phyloP scores from a whole-genome alignment of 1,140 invertebrate species.

The Oppia nitens region DNA sequence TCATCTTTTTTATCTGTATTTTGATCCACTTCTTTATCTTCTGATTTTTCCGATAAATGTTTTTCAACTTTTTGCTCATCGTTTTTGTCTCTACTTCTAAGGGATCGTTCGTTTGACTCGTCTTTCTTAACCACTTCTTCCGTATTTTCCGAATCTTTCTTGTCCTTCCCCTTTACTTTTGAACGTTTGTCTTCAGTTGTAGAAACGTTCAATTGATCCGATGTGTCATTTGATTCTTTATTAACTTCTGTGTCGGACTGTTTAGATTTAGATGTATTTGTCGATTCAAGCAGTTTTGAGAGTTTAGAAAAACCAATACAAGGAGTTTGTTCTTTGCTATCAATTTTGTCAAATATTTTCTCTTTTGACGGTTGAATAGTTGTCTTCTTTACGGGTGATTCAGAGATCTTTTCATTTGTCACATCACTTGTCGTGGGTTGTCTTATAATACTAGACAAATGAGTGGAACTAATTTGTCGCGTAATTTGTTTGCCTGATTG shows the following conservation, averaged over 20 bases:
- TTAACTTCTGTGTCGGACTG: not conserved
- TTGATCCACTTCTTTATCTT: not conserved
- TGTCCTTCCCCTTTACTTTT: too few relatives aligned
- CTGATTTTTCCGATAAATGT: not conserved
- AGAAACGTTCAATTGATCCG: not conserved
- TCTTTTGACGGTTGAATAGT: constrained; percentile 2
- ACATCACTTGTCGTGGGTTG: not conserved
- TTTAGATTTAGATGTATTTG: not conserved
- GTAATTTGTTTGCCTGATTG: constrained; percentile 26
- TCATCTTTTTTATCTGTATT: not conserved
- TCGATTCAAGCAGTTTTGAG: not conserved
- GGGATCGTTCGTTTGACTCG: not conserved
- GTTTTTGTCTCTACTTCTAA: too few relatives aligned
- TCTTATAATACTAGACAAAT: not conserved
- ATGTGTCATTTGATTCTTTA: not conserved
- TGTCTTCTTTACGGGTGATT: not conserved
- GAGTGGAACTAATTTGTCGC: not conserved
- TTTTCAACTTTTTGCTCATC: not conserved
- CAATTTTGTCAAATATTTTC: not conserved
- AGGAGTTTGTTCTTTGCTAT: not conserved
- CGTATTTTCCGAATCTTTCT: not conserved
- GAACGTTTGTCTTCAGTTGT: constrained; percentile 4
- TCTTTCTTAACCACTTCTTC: constrained; percentile 3
- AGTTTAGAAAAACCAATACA: not conserved
- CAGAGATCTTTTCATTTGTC: not conserved